Base-by-base conservation (phyloP, 1,140 invertebrate genomes). In the Bombus consobrinus region DNA sequence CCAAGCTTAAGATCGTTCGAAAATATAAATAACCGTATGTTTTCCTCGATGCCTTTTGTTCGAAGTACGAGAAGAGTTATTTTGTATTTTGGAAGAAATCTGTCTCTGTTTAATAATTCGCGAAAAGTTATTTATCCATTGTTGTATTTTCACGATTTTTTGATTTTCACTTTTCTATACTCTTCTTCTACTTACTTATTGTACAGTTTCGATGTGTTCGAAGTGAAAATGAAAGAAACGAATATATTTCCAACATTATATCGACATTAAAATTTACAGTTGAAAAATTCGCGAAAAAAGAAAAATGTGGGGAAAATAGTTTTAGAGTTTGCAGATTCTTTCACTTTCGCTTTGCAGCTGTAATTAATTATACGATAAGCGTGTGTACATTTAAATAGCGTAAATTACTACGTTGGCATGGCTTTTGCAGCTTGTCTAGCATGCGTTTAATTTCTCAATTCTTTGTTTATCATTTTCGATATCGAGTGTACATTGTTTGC, bases 401-500 rank as follows among this genome's bases (percentile, higher is more conserved):
- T 74, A 75, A 75, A 75, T 81, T 64, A 32, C 0, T 53, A n/a
- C 41, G 73, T 78, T 53, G 68, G 73, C 87, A 86, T 86, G 83
- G 43, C 74, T 82, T 47, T 69, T 47, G 59, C 68, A 83, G 85
- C 66, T 89, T 89, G 47, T 80, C 25, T 43, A 78, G 78, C 83
- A 81, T 82, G 87, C 53, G 81, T 81, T 74, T 34, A 47, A 57
- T 81, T 76, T 66, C 6, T 41, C 3, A 10, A 18, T 43, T 71
- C 18, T 69, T 37, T 32, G 5, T 57, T 34, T 32, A 8, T 41
- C 4, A 34, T 66, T 73, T 39, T 53, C 18, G 22, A n/a, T 81
- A 32, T 59, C 18, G 18, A 71, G 47, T 71, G 9, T 76, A 15
- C 57, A 32, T 81, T 78, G 78, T 39, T 69, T 34, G 34, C 15